Percentiles rank a stretch among this genome's conserved stretches.
phyloP scores from a whole-genome alignment of 2,797 vertebrate species.

The Mastacembelus armatus region DNA sequence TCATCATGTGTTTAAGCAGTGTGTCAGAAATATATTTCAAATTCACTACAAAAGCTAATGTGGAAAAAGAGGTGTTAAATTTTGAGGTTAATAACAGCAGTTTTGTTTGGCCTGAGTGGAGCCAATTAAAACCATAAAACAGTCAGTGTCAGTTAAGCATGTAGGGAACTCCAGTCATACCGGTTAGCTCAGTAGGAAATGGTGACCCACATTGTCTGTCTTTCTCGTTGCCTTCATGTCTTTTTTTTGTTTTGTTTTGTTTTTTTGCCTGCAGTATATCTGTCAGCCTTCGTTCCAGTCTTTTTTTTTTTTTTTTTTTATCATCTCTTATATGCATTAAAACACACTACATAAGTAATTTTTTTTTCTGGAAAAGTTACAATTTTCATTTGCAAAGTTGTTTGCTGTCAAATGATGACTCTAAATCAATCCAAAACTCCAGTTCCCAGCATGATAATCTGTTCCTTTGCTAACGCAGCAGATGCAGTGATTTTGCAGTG shows the following conservation, averaged over 20 bases:
- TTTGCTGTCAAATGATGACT: background rate
- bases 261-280: background rate
- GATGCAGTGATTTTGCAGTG: slow-evolving; percentile 44
- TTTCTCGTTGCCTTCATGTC: slow-evolving; percentile 12
- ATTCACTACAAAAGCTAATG: slow-evolving; percentile 5
- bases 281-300: background rate
- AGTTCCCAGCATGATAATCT: slow-evolving; percentile 46
- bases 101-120: slow-evolving; percentile 31
- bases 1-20: background rate
- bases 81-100: slow-evolving; percentile 24
- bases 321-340: background rate
- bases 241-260: background rate
- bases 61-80: background rate
- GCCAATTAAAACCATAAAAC: slow-evolving; percentile 28
- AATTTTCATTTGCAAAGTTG: too few relatives aligned
- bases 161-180: slow-evolving; percentile 37
- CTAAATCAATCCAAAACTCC: slow-evolving; percentile 15
- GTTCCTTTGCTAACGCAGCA: slow-evolving; percentile 40
- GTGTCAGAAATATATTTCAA: slow-evolving; percentile 10
- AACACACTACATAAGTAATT: too few relatives aligned
- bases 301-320: too few relatives aligned
- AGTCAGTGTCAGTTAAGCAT: slow-evolving; percentile 19
- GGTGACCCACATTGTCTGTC: slow-evolving; percentile 42
- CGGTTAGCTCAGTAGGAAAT: slow-evolving; percentile 27
- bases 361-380: too few relatives aligned